Base-by-base conservation (phyloP, 2,797 vertebrate species). In the Vipera latastei region DNA sequence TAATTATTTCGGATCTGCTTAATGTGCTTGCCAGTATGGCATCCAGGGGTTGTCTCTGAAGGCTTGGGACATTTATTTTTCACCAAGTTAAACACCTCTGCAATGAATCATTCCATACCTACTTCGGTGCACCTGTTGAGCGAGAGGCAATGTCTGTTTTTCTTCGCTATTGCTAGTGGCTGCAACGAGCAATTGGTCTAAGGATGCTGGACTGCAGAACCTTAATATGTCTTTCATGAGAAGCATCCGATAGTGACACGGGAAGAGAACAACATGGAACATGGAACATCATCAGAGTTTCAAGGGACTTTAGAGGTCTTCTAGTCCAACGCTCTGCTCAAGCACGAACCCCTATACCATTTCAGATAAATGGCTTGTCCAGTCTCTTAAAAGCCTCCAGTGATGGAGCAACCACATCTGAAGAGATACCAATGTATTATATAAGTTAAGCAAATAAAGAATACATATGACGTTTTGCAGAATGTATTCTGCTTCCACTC, bases 1-100 rank as follows among this genome's bases (percentile, higher is more conserved):
- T 98, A 98, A 98, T 98, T 97, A 98, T 98, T 97, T 97, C 96
- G 94, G 94, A 97, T 96, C 96, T 65, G 63, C 92, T 94, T 90
- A 93, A 93, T 96, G 97, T 96, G 96, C 94, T 95, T 97, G 96
- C 94, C 95, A 60, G 86, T 95, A 12, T 65, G 96, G 95, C 96
- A 97, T 96, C 96, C 90, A 96, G 95, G 55, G 94, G 95, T 73
- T 96, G 94, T 95, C 95, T 89, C 92, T 6, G 55, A 20, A n/a
- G 94, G 51, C 90, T n/a, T 87, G 93, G 63, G 28, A 59, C 38
- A 59, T 92, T 95, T 97, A 92, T 94, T 93, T 94, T 86, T 92
- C 93, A 97, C 96, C 96, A 97, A 96, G 97, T 96, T 96, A 96
- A 97, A 97, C 97, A 96, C 94, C 95, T 96, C 95, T 95, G 65